These are phyloP conservation scores for Donacobius atricapilla DNA, from an alignment of 2,113 vertebrate genomes.

Conservation along the genomic window DNA sequence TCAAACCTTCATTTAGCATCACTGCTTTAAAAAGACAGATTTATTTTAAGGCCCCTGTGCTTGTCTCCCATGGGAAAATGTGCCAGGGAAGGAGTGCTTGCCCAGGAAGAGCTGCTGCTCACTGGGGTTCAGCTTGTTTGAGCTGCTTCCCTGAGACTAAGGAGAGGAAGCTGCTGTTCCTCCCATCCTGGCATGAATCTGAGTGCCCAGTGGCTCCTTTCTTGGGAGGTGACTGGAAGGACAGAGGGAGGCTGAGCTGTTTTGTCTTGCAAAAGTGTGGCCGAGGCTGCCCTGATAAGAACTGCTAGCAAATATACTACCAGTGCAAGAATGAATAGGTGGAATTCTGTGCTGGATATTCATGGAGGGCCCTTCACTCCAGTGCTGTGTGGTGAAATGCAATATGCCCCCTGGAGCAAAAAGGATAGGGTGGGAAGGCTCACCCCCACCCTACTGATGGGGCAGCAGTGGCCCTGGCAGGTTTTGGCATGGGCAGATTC, in stretches of 20 bases:
- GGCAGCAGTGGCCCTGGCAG: not conserved
- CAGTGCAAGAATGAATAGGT: not conserved
- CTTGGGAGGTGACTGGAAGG: not conserved
- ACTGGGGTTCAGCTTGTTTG: not conserved
- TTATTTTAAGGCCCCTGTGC: conserved; percentile 56
- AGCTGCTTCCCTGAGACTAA: not conserved
- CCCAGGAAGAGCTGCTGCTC: not conserved
- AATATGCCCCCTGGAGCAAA: not conserved
- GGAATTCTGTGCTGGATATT: not conserved
- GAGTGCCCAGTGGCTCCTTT: not conserved
- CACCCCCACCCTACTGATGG: not conserved
- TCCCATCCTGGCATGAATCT: not conserved
- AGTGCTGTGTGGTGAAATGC: not conserved
- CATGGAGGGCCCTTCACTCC: accelerated
- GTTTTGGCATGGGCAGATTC: not conserved
- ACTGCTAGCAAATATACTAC: not conserved
- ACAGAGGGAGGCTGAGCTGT: not conserved
- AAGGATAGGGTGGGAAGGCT: not conserved
- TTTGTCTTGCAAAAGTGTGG: not conserved
- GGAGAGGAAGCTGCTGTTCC: not conserved
- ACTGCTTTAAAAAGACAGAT: conserved; percentile 47
- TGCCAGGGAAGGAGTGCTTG: not conserved
- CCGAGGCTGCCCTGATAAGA: not conserved
- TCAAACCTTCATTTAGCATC: conserved; percentile 38
- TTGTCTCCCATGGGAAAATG: not conserved